Evolutionary conservation across 2,888 invertebrate species (phyloP).

Genomic region (Cephus spinipes): DNA sequence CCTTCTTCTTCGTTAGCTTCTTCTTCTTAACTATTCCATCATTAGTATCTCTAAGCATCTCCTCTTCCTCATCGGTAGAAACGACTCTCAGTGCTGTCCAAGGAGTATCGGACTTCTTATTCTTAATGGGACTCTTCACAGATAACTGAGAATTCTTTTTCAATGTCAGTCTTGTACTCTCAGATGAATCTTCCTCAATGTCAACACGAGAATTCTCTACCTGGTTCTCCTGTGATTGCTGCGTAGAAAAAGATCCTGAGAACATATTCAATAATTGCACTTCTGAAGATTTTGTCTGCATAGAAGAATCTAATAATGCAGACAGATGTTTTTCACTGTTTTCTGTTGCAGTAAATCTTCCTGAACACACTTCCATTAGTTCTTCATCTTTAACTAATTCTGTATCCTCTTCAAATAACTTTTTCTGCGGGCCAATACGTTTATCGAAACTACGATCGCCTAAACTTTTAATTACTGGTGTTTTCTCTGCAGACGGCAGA

Average conservation of each 20-base stretch:
- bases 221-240: slow-evolving; percentile 38
- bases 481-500: slow-evolving; percentile 4
- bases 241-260: slow-evolving; percentile 71
- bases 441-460: slow-evolving; percentile 27
- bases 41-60: slow-evolving; percentile 30
- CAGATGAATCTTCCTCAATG: slow-evolving; percentile 50
- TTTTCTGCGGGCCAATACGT: slow-evolving; percentile 56
- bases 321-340: slow-evolving; percentile 7
- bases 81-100: slow-evolving; percentile 37
- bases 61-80: slow-evolving; percentile 61
- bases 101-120: slow-evolving; percentile 54
- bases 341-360: slow-evolving; percentile 47
- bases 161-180: slow-evolving; percentile 64
- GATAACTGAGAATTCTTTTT: slow-evolving; percentile 45
- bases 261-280: slow-evolving; percentile 65
- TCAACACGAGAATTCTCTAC: slow-evolving; percentile 44
- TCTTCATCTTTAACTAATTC: slow-evolving; percentile 66
- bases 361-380: slow-evolving; percentile 71
- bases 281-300: slow-evolving; percentile 35
- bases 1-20: slow-evolving; percentile 35
- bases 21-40: slow-evolving; percentile 43
- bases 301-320: slow-evolving; percentile 21
- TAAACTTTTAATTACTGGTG: not conserved
- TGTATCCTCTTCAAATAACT: slow-evolving; percentile 60
- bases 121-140: slow-evolving; percentile 59